Base-by-base conservation (phyloP, 2,888 invertebrate species). In the Cecidostiba fungosa region DNA sequence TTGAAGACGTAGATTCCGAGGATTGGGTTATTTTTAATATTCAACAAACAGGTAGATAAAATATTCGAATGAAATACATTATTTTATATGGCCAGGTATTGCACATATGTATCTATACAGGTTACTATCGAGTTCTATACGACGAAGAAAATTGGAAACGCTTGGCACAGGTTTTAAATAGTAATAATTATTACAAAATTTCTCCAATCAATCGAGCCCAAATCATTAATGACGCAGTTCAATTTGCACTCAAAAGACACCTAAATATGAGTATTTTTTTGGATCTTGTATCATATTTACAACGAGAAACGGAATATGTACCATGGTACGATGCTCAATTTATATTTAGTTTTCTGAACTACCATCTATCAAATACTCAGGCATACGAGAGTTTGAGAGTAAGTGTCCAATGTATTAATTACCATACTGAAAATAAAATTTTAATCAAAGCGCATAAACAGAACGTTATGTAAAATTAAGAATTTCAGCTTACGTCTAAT, bases 181-280 rank as follows among this genome's bases (percentile, higher is more conserved):
- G 95, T 59, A 93, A 94, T 0, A 93, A 94, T 19, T 95, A 93
- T 88, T 81, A 92, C 0, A 91, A 91, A 36, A 95, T 98, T 76
- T 95, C 96, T 23, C 94, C 95, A 5, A 94, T 97, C 82, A 98
- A 97, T 89, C 78, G 98, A 59, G 98, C 97, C 0, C 97, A 98
- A 91, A 94, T 99, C 23, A 94, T 99, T 74, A 96, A 97, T 79
- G 98, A 99, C 92, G 95, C 96, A 0, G 94, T 96, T 85, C 96
- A 96, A 87, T 94, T 96, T 43, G 96, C 97, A 36, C 95, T 87
- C 0, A 86, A 87, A 95, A n/a, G 95, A 96, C 26, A 97, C 96
- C 1, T 94, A 95, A 70, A 84, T 97, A 54, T 95, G 95, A 94
- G 95, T 39, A 95, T 96, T 5, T 96, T 98, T 0, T 94, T 98